Conservation (phyloP, 2,888 invertebrate genomes). For the Lepeophtheirus nordmannii region DNA sequence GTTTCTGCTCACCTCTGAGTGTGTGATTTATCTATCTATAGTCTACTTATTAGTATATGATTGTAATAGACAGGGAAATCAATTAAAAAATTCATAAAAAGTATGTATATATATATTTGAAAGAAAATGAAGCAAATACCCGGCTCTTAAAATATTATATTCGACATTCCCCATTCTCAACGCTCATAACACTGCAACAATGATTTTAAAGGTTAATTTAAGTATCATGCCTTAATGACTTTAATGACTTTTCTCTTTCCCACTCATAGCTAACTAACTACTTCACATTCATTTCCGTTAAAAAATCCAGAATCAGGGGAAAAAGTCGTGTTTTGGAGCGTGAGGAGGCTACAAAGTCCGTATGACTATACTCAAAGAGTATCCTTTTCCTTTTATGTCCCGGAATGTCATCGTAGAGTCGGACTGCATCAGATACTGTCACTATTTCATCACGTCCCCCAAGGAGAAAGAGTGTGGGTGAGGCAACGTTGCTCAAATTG, state of each 20-base stretch:
- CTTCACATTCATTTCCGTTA: no score
- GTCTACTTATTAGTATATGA: no score
- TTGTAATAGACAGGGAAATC: no score
- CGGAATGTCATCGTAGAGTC: background rate
- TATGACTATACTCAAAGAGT: background rate
- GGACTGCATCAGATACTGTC: background rate
- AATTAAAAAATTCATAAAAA: no score
- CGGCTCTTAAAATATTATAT: background rate
- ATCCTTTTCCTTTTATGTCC: background rate
- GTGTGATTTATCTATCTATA: no score
- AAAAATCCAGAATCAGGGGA: background rate
- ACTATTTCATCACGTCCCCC: background rate
- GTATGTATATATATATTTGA: no score
- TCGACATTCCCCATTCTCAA: background rate
- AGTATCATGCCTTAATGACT: no score
- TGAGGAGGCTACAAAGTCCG: background rate
- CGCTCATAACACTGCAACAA: background rate
- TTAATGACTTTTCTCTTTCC: no score
- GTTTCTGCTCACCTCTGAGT: no score
- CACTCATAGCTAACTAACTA: no score
- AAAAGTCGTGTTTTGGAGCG: background rate
- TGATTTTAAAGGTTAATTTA: background rate
- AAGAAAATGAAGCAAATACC: no score
- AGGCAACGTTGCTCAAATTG: constrained; percentile 3
- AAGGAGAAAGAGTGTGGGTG: background rate